These are phyloP conservation scores for Saguinus imperator DNA, from an alignment of 2,113 vertebrate species.

Conservation along the genomic window DNA sequence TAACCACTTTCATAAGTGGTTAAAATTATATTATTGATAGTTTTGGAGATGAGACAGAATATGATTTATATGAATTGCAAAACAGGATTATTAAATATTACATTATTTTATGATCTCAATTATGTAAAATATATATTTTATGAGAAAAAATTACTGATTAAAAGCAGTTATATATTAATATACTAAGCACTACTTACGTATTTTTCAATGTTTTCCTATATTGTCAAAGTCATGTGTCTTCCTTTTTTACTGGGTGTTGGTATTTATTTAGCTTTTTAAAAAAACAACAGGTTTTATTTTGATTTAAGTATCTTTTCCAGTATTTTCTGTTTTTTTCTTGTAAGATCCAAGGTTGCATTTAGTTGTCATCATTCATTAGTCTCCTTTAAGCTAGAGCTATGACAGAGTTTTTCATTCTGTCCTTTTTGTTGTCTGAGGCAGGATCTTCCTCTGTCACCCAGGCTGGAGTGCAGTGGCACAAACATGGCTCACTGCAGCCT, in stretches of 20 bases:
- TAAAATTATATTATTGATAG: background rate
- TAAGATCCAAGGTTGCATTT: background rate
- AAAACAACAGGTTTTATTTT: background rate
- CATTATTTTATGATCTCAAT: background rate
- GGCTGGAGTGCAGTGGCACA: no score
- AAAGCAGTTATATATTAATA: background rate
- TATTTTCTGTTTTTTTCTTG: background rate
- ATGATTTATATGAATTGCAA: background rate
- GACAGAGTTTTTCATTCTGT: background rate
- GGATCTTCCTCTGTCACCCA: no score
- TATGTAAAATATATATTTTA: background rate
- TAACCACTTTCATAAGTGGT: background rate
- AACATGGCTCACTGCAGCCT: no score
- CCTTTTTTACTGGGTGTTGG: background rate
- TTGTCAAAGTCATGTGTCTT: background rate
- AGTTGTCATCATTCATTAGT: background rate
- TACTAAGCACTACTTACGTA: background rate
- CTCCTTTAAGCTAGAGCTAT: background rate
- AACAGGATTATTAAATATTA: background rate
- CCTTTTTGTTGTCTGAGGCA: no score
- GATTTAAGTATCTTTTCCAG: background rate
- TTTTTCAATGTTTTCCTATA: background rate
- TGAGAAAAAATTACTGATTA: background rate
- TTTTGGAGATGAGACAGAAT: background rate
- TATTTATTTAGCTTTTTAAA: background rate